Evolutionary conservation across 1,140 invertebrate genomes (phyloP).

Genomic region (Leptinotarsa texana): DNA sequence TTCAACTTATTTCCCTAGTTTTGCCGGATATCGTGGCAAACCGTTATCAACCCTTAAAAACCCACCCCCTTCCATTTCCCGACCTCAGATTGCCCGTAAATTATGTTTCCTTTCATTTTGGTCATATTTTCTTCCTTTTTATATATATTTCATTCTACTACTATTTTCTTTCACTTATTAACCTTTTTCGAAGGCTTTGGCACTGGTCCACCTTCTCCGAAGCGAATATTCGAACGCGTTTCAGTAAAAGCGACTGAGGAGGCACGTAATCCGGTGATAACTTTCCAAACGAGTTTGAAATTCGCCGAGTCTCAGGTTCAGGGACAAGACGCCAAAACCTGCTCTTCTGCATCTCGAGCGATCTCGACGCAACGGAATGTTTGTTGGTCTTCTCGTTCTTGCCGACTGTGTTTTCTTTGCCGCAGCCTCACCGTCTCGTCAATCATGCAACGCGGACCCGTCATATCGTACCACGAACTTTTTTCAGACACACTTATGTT

Average conservation of each 20-base stretch:
- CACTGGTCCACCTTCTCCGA: too few species aligned
- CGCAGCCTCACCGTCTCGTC: not conserved
- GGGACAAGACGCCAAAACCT: conserved; percentile 1
- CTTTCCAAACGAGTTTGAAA: conserved; percentile 2
- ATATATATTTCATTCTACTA: too few species aligned
- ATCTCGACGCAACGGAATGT: not conserved
- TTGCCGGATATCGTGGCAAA: too few species aligned
- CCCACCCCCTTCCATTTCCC: too few species aligned
- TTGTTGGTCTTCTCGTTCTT: not conserved
- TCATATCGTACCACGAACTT: not conserved
- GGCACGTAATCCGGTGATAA: not conserved
- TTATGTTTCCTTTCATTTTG: too few species aligned
- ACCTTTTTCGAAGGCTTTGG: too few species aligned
- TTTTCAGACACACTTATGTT: too few species aligned
- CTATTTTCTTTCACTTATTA: too few species aligned
- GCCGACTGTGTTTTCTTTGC: not conserved
- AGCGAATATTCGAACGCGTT: not conserved
- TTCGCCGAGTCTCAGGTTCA: conserved; percentile 7
- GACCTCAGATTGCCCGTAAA: too few species aligned
- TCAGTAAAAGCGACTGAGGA: not conserved
- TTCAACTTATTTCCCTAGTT: too few species aligned
- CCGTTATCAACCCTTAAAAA: too few species aligned
- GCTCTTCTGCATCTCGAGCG: not conserved
- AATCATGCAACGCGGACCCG: not conserved
- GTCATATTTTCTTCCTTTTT: too few species aligned